Evolutionary conservation across 2,888 invertebrate genomes (phyloP).

Genomic region (Dasypogon diadema): DNA sequence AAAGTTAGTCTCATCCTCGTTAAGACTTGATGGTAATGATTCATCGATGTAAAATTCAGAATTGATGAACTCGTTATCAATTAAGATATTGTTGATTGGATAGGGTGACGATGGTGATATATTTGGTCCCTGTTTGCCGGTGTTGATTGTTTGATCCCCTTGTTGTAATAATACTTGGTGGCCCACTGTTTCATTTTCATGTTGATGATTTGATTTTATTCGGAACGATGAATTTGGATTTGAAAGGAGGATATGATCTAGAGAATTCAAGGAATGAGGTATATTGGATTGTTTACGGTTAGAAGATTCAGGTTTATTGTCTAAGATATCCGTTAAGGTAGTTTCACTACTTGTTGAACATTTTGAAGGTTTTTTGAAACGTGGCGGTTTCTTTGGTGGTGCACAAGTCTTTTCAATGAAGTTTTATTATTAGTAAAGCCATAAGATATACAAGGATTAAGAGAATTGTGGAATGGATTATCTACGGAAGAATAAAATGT

Average conservation of each 20-base stretch:
- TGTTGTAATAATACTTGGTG: constrained; percentile 41
- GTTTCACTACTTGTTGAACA: constrained; percentile 48
- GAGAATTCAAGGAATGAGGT: background rate
- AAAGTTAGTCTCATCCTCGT: constrained; percentile 55
- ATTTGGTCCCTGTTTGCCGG: constrained; percentile 39
- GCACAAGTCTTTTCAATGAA: constrained; percentile 59
- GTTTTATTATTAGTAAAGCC: constrained; percentile 23
- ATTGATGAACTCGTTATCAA: constrained; percentile 76
- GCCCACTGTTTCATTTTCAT: constrained; percentile 48
- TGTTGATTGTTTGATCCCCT: constrained; percentile 16
- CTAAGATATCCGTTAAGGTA: constrained; percentile 44
- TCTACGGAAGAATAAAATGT: constrained; percentile 47
- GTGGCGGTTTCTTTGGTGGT: constrained; percentile 69
- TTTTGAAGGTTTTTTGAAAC: constrained; percentile 59
- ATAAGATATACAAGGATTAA: background rate
- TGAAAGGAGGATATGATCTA: background rate
- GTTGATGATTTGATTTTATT: constrained; percentile 38
- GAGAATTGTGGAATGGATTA: constrained; percentile 1
- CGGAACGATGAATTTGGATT: background rate
- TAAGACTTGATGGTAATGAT: constrained; percentile 86
- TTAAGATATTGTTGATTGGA: constrained; percentile 54
- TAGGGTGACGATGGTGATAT: constrained; percentile 43
- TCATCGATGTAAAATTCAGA: constrained; percentile 91
- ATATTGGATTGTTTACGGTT: constrained; percentile 1
- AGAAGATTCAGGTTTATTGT: background rate